Conservation (phyloP, 2,888 invertebrate species). For the Pseudeuparius sepicola region DNA sequence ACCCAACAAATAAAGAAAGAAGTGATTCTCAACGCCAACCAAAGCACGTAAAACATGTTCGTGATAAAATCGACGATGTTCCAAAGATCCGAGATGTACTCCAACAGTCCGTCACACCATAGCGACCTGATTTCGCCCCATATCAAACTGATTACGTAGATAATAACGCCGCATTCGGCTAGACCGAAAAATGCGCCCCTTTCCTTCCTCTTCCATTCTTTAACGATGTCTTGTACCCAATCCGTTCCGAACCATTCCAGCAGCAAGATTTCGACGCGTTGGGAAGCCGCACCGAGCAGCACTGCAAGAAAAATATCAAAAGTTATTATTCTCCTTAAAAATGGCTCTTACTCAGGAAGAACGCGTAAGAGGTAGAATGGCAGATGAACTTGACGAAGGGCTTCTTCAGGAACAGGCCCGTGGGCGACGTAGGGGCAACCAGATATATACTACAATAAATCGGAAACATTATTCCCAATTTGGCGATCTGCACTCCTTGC, state of each 20-base stretch:
- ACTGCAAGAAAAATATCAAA: slow-evolving; percentile 45
- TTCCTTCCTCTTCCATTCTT: slow-evolving; percentile 69
- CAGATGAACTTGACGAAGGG: slow-evolving; percentile 98
- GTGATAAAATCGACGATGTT: slow-evolving; percentile 97
- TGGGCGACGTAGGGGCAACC: slow-evolving; percentile 77
- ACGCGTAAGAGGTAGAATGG: slow-evolving; percentile 91
- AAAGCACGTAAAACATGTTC: slow-evolving; percentile 89
- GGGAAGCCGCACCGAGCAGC: slow-evolving; percentile 86
- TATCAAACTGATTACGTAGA: slow-evolving; percentile 85
- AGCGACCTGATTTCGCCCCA: slow-evolving; percentile 88
- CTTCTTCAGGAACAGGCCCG: slow-evolving; percentile 88
- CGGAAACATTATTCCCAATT: slow-evolving; percentile 87
- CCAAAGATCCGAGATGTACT: slow-evolving; percentile 94
- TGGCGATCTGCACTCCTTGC: slow-evolving; percentile 72
- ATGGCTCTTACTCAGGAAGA: slow-evolving; percentile 78
- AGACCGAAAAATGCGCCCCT: slow-evolving; percentile 69
- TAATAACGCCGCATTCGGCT: slow-evolving; percentile 71
- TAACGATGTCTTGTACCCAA: slow-evolving; percentile 64
- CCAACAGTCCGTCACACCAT: slow-evolving; percentile 82
- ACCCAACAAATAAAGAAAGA: slow-evolving; percentile 88
- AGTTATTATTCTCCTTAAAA: not conserved
- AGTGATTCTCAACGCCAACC: slow-evolving; percentile 79
- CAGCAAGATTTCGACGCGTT: slow-evolving; percentile 75
- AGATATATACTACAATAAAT: slow-evolving; percentile 88
- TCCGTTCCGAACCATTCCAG: slow-evolving; percentile 70